Conservation (phyloP, 2,797 vertebrate genomes). For the Sorex maritimensis region DNA sequence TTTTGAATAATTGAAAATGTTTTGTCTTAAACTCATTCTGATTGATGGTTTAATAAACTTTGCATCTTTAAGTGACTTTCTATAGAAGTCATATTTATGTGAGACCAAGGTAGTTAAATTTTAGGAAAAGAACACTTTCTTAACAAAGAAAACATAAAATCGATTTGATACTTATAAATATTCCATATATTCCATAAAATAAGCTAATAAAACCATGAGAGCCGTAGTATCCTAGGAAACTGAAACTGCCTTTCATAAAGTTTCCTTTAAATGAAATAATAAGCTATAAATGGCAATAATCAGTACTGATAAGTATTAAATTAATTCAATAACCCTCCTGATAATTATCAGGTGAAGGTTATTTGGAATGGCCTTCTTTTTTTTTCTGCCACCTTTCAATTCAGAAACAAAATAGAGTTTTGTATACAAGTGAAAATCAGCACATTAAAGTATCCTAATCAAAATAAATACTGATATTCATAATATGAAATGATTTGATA, state of each 20-base stretch:
- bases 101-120: slow-evolving; percentile 25
- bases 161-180: not conserved
- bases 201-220: not conserved
- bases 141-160: slow-evolving; percentile 1
- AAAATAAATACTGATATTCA: not conserved
- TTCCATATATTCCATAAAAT: not conserved
- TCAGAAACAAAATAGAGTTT: not conserved
- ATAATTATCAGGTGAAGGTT: not conserved
- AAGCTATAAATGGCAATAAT: not conserved
- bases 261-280: not conserved
- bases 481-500: slow-evolving; percentile 16
- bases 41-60: slow-evolving; percentile 24
- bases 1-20: slow-evolving; percentile 17
- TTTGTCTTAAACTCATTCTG: slow-evolving; percentile 31
- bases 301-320: not conserved
- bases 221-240: not conserved
- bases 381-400: not conserved
- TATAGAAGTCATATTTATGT: not conserved
- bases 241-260: not conserved
- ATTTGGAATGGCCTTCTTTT: not conserved
- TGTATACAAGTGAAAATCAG: not conserved
- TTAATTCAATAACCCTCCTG: not conserved
- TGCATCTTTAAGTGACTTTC: not conserved
- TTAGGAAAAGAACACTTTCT: slow-evolving; percentile 25
- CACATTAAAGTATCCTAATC: not conserved